phyloP scores from a whole-genome alignment of 2,797 vertebrate genomes.

The Decapterus maruadsi region DNA sequence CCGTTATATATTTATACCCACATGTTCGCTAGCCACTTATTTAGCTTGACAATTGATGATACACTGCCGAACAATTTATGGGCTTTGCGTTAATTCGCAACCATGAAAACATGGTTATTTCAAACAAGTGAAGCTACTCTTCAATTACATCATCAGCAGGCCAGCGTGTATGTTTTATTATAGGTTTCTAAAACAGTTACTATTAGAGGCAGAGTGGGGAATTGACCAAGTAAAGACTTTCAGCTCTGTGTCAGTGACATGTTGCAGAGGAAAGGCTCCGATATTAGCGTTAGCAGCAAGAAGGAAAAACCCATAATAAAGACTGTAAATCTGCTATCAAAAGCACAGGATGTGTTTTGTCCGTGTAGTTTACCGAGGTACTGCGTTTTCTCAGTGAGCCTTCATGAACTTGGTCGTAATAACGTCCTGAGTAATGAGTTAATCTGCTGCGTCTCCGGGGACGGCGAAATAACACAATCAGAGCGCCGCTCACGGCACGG shows the following conservation, averaged over 20 bases:
- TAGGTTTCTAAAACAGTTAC: slow-evolving; percentile 54
- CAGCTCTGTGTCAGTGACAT: no score
- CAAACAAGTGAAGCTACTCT: slow-evolving; percentile 66
- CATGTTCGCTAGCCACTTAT: slow-evolving; percentile 72
- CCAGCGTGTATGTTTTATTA: slow-evolving; percentile 58
- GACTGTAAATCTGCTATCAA: not conserved
- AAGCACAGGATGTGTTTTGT: not conserved
- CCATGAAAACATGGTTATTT: slow-evolving; percentile 68
- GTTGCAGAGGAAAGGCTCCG: not conserved
- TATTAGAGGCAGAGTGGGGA: slow-evolving; percentile 48
- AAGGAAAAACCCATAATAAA: not conserved
- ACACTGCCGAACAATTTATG: slow-evolving; percentile 69
- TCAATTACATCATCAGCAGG: slow-evolving; percentile 66
- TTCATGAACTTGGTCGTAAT: slow-evolving; percentile 29
- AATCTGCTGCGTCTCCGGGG: slow-evolving; percentile 64
- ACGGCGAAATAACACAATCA: slow-evolving; percentile 65
- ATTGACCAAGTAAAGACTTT: slow-evolving; percentile 43
- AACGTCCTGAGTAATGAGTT: slow-evolving; percentile 63
- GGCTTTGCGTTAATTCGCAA: slow-evolving; percentile 68
- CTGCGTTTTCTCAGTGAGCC: slow-evolving; percentile 9
- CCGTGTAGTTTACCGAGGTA: not conserved
- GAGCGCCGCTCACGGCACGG: slow-evolving; percentile 25
- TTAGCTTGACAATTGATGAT: slow-evolving; percentile 79
- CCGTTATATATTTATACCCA: slow-evolving; percentile 80
- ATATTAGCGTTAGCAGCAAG: not conserved